These are phyloP conservation scores for Acanthochromis polyacanthus DNA, from an alignment of 2,113 vertebrate species.

Conservation along the genomic window DNA sequence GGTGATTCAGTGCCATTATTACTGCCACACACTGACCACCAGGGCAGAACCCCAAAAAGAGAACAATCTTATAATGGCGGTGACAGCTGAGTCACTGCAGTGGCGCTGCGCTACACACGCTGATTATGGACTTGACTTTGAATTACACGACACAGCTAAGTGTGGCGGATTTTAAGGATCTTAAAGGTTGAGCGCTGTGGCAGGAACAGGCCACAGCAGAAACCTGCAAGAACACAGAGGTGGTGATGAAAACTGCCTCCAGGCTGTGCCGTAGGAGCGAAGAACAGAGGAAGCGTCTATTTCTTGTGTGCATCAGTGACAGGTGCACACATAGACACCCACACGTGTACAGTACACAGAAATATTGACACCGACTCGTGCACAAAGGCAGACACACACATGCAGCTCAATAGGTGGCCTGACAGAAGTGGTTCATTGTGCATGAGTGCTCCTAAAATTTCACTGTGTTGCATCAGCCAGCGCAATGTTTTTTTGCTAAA, in stretches of 20 bases:
- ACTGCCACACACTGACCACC: constrained; percentile 49
- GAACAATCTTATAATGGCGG: constrained; percentile 45
- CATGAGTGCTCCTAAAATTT: constrained; percentile 80
- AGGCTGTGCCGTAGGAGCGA: constrained; percentile 73
- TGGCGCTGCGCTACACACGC: constrained; percentile 18
- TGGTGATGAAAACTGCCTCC: constrained; percentile 75
- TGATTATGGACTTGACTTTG: constrained; percentile 54
- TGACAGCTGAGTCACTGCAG: constrained; percentile 15
- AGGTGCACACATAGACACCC: constrained; percentile 61
- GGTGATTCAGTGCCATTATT: constrained; percentile 49
- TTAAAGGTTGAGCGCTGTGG: constrained; percentile 31
- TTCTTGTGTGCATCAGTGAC: constrained; percentile 62
- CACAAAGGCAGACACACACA: constrained; percentile 48
- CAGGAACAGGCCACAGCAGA: constrained; percentile 39
- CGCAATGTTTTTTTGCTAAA: constrained; percentile 65
- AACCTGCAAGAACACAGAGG: constrained; percentile 52
- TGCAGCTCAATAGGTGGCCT: constrained; percentile 75
- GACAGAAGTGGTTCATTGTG: constrained; percentile 81
- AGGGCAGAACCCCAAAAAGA: constrained; percentile 45
- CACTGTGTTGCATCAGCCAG: constrained; percentile 80
- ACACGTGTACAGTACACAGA: constrained; percentile 51
- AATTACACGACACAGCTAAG: constrained; percentile 37
- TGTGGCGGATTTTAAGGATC: constrained; percentile 46
- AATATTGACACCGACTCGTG: constrained; percentile 66
- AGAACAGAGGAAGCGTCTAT: constrained; percentile 70